Base-by-base conservation (phyloP, 2,888 invertebrate genomes). In the Oscheius sp. region DNA sequence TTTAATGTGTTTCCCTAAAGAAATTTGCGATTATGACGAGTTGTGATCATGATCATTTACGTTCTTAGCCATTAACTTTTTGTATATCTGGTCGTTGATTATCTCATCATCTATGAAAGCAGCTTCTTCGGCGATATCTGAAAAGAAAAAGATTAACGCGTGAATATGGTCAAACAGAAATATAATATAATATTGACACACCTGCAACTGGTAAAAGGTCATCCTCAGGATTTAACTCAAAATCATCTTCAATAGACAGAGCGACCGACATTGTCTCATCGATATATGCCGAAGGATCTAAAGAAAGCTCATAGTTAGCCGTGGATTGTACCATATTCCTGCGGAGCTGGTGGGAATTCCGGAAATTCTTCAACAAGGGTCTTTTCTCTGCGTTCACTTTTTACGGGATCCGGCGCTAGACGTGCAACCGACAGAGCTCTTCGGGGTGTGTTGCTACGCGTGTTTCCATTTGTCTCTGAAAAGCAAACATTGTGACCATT, bases 81-180 rank as follows among this genome's bases (percentile, higher is more conserved):
- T 70, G 62, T 70, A 79, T 32, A 71, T 71, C 8, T 75, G 38
- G 44, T 79, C 77, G 36, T 73, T 75, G 24, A 70, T 32, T 8
- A 70, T 62, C 26, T 57, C 38, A 22, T 75, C 72, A 62, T 80
- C 80, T 26, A 75, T 73, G 4, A 63, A 68, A 14, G 65, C 68
- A 9, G 80, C 80, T 70, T 80, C 80, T 62, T 77, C 77, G n/a
- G 80, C 80, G 32, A 75, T 38, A 54, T 80, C 80, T 70, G 67
- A 65, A 67, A 68, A 63, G 47, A n/a, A 44, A 8, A 12, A 6
- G 28, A 17, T 44, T n/a, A n/a, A n/a, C n/a, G n/a, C n/a, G n/a
- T n/a, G n/a, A n/a, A 33, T 17, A 32, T 54, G 54, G 54, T 54
- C 54, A 54, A 54, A 54, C 33, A 54, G 32, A 33, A 36, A 54